These are phyloP conservation scores for Xestia xanthographa DNA, from an alignment of 2,888 invertebrate species.

Conservation along the genomic window DNA sequence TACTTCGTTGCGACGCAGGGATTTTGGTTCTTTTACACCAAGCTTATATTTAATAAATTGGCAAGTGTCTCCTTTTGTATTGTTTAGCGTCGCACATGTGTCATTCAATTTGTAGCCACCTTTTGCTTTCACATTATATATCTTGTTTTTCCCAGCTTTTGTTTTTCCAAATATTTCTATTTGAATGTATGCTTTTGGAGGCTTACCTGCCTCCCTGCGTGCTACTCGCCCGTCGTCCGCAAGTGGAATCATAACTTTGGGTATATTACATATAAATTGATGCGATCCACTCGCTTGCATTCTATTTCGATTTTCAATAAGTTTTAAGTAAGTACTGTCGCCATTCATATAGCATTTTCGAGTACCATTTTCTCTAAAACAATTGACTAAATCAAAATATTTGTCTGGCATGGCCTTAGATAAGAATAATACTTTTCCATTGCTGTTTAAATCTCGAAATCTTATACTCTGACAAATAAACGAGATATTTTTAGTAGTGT, in stretches of 20 bases:
- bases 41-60: too few relatives aligned
- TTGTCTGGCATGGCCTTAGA: background rate
- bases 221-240: background rate
- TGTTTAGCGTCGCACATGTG: too few relatives aligned
- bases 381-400: background rate
- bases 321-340: background rate
- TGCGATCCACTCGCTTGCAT: background rate
- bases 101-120: too few relatives aligned
- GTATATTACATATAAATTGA: background rate
- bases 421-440: background rate
- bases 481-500: background rate
- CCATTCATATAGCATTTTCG: background rate
- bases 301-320: background rate
- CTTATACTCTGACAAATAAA: background rate
- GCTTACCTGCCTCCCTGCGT: too few relatives aligned
- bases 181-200: too few relatives aligned
- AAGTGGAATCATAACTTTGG: background rate
- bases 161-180: too few relatives aligned
- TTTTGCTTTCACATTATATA: too few relatives aligned
- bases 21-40: too few relatives aligned
- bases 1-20: too few relatives aligned
- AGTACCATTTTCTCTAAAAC: background rate
- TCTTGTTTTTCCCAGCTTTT: too few relatives aligned
- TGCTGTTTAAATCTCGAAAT: background rate
- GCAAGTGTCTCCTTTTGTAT: too few relatives aligned